Conservation (phyloP, 2,797 vertebrate species). For the Sarcophilus harrisii region DNA sequence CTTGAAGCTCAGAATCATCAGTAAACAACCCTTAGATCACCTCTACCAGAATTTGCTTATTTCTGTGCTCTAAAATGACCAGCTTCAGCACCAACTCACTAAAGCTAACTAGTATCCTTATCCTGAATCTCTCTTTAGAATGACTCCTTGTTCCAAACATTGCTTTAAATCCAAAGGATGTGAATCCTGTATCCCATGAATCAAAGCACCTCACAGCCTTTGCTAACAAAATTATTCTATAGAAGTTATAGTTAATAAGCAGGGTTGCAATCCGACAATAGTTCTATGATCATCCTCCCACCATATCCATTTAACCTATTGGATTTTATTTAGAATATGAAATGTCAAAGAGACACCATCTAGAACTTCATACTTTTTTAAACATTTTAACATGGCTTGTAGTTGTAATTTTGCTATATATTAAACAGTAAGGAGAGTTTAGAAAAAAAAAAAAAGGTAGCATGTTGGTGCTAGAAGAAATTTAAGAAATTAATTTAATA, state of each 20-base stretch:
- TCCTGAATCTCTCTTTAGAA: neutral
- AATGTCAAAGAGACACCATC: neutral
- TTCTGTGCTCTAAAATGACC: neutral
- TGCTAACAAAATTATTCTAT: neutral
- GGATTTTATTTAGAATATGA: neutral
- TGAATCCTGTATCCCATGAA: neutral
- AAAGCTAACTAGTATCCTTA: neutral
- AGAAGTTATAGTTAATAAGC: neutral
- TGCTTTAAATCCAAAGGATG: neutral
- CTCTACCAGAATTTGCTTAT: neutral
- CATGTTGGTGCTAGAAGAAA: neutral
- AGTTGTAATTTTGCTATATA: neutral
- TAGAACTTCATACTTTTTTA: neutral
- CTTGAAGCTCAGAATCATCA: neutral
- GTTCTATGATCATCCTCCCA: neutral
- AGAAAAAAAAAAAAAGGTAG: neutral
- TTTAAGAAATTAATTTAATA: neutral
- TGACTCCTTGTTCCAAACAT: neutral
- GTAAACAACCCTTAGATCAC: neutral
- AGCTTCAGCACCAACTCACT: neutral
- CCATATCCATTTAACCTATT: neutral
- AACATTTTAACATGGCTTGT: too few relatives aligned
- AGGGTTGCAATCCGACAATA: neutral
- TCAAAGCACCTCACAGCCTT: neutral
- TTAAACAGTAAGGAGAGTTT: slow-evolving; percentile 17